Evolutionary conservation across 2,113 vertebrate species (phyloP), one percentile per base, ranked within the genome.

Genomic region (Amia ocellicauda): DNA sequence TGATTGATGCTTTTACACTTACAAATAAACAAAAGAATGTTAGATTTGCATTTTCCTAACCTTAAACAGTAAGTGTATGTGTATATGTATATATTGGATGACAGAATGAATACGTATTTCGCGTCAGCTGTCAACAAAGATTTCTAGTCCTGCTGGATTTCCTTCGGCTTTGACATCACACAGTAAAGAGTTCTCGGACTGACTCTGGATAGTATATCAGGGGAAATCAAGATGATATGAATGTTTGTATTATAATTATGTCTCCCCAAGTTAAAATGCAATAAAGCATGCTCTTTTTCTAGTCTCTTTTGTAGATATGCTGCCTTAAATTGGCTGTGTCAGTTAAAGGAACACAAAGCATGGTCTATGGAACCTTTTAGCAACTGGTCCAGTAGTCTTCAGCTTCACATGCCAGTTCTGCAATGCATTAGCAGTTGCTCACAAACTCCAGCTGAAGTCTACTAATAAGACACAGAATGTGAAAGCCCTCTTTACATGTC

Each of bases 401-500:
- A 47, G 16, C 43, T 13, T 47, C 4, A 47, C 13, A 11, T 53
- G 51, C 51, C 24, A 53, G 51, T 20, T 22, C 51, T 19, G 51
- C 23, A 23, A 24, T 19, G 23, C 20, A 26, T 53, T 53, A 1
- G 10, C 51, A 53, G 51, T 13, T 14, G n/a, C 51, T 53, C 20
- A 23, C 3, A 22, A n/a, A 53, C 24, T 53, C 51, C 51, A 53
- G 7, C n/a, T 23, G 24, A n/a, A 24, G 51, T 50, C 13, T 50
- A n/a, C 47, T 50, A 50, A 20, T 50, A 17, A 50, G 47, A 53
- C 20, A 7, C 7, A 53, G 43, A 11, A 20, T 26, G 51, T 53
- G 51, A 53, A 53, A 53, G 3, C 51, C 51, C 20, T 53, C 24
- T 53, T 53, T 2, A 53, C 51, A 26, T 53, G 51, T 53, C 19